Percentiles rank a stretch among this genome's conserved stretches.
These are phyloP conservation scores for Pollenia angustigena DNA, from an alignment of 2,888 invertebrate species.

Conservation along the genomic window DNA sequence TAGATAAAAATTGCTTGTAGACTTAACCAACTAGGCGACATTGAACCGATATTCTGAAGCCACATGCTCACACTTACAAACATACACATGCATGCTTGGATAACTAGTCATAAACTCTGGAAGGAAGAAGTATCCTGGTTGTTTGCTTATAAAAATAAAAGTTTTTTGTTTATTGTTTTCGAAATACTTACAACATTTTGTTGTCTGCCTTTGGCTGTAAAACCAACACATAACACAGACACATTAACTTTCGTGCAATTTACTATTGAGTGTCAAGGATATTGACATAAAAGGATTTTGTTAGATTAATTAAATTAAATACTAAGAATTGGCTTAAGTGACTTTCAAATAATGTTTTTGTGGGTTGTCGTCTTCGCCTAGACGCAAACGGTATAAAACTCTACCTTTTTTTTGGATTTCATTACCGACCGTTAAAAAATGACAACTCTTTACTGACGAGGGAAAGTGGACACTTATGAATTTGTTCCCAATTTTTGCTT, in stretches of 20 bases:
- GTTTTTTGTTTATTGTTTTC: constrained; percentile 58
- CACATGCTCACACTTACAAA: background rate
- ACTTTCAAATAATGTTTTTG: no score
- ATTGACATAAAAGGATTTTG: background rate
- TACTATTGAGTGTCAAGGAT: background rate
- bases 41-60: constrained; percentile 53
- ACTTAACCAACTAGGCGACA: constrained; percentile 62
- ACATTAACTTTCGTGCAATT: background rate
- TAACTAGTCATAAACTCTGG: constrained; percentile 24
- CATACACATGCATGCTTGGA: background rate
- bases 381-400: no score
- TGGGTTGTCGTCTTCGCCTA: no score
- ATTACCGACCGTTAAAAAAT: no score
- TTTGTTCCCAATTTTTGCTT: no score
- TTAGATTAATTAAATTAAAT: background rate
- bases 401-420: no score
- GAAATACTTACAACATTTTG: constrained; percentile 60
- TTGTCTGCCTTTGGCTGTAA: constrained; percentile 50
- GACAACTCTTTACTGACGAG: no score
- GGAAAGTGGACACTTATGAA: no score
- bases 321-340: background rate
- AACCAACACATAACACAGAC: constrained; percentile 32
- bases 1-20: constrained; percentile 36
- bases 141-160: constrained; percentile 36
- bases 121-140: background rate